A percentile compares a stretch with the other conserved stretches of the same genome.
Conservation (phyloP, 2,797 vertebrate genomes). For the Oreonectes daqikongensis region DNA sequence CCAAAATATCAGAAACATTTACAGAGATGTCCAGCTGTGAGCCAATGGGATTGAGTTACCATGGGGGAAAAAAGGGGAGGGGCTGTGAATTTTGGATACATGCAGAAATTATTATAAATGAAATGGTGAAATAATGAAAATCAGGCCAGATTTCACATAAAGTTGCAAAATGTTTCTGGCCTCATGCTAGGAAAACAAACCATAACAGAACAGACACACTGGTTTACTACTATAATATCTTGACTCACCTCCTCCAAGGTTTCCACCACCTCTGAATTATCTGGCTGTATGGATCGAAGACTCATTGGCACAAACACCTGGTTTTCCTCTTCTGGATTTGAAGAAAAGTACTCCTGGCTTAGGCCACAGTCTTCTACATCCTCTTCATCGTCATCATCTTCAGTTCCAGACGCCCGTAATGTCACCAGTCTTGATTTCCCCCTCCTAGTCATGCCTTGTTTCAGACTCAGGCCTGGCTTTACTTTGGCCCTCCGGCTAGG, state of each 20-base stretch:
- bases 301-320: conserved; percentile 84
- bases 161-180: background rate
- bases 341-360: conserved; percentile 61
- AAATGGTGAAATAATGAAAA: background rate
- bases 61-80: conserved; percentile 38
- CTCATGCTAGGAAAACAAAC: background rate
- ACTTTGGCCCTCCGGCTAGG: conserved; percentile 67
- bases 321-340: conserved; percentile 78
- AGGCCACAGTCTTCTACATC: conserved; percentile 55
- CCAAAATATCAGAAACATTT: conserved; percentile 78
- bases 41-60: conserved; percentile 39
- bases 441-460: conserved; percentile 72
- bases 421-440: conserved; percentile 81
- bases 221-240: background rate
- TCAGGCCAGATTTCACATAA: no score
- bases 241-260: conserved; percentile 88
- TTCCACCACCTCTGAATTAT: conserved; percentile 84
- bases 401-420: conserved; percentile 78
- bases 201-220: background rate
- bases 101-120: conserved; percentile 55
- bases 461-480: conserved; percentile 50
- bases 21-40: conserved; percentile 87
- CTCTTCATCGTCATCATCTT: conserved; percentile 72
- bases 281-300: conserved; percentile 79
- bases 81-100: conserved; percentile 58